Evolutionary conservation across 2,797 vertebrate species (phyloP).

Genomic region (Todus mexicanus): DNA sequence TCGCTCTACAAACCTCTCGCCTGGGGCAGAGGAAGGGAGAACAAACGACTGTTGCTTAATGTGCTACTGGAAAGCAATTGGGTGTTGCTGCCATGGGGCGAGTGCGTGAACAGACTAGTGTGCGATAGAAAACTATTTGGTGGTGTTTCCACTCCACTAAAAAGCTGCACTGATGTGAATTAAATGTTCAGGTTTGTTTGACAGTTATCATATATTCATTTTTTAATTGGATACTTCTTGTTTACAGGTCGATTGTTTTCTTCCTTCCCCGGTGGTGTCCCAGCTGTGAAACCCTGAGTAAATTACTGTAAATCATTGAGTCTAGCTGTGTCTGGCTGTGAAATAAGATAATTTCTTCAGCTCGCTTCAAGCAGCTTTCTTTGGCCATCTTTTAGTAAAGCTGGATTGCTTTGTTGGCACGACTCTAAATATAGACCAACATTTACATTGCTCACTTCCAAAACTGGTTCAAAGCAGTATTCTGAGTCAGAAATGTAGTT

Average conservation of each 20-base stretch:
- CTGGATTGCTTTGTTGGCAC: neutral
- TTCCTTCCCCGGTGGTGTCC: neutral
- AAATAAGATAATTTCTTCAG: constrained; percentile 10
- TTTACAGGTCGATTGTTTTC: neutral
- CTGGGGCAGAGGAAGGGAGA: constrained; percentile 48
- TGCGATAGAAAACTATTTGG: neutral
- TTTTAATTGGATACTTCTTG: neutral
- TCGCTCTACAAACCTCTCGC: constrained; percentile 1
- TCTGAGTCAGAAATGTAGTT: neutral
- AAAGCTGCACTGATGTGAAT: neutral
- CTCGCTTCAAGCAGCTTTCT: neutral
- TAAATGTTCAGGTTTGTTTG: neutral
- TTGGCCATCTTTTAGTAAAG: neutral
- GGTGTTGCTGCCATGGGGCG: neutral
- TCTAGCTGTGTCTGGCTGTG: neutral
- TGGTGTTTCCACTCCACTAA: neutral
- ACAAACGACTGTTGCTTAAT: constrained; percentile 41
- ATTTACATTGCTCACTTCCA: neutral
- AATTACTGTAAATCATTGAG: neutral
- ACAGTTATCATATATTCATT: neutral
- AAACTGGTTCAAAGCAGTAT: neutral
- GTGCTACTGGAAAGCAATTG: neutral
- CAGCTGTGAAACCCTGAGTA: neutral
- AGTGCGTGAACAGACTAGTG: neutral
- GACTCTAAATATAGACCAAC: neutral